Conservation (phyloP, 2,888 invertebrate species). For the Papilio demoleus region DNA sequence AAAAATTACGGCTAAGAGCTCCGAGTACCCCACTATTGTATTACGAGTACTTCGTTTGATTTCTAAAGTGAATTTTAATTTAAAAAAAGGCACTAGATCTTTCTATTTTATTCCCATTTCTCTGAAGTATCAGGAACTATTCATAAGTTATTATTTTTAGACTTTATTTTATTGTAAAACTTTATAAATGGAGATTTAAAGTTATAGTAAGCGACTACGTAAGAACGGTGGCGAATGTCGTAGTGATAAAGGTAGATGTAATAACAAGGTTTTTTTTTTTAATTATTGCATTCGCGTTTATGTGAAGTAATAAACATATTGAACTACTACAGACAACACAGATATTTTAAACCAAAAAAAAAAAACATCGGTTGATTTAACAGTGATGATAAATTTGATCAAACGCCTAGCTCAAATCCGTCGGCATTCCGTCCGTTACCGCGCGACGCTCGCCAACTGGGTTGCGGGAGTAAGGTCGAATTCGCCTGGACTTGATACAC, state of each 20-base stretch:
- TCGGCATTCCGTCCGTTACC: slow-evolving; percentile 49
- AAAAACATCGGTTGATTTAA: not conserved
- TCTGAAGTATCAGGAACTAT: not conserved
- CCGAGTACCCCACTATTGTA: slow-evolving; percentile 21
- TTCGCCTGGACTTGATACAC: slow-evolving; percentile 58
- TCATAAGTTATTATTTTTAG: too few relatives aligned
- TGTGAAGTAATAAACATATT: too few relatives aligned
- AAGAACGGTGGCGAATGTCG: too few relatives aligned
- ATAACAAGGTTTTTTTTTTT: too few relatives aligned
- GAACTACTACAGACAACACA: too few relatives aligned
- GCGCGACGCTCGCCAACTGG: slow-evolving; percentile 63
- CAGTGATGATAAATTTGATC: slow-evolving; percentile 25
- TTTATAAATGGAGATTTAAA: too few relatives aligned
- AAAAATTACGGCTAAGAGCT: slow-evolving; percentile 14
- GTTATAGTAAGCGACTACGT: too few relatives aligned
- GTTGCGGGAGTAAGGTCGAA: slow-evolving; percentile 65
- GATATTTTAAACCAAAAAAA: too few relatives aligned
- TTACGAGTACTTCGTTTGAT: slow-evolving; percentile 17
- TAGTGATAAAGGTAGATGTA: too few relatives aligned
- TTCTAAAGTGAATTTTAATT: slow-evolving; percentile 15
- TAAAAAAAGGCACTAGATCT: not conserved
- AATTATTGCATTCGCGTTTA: too few relatives aligned
- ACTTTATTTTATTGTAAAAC: too few relatives aligned
- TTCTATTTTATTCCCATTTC: not conserved
- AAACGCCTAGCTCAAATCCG: slow-evolving; percentile 39